phyloP scores from a whole-genome alignment of 53 echinoderm and acorn worm genomes.

The Hippasteria phrygiana region DNA sequence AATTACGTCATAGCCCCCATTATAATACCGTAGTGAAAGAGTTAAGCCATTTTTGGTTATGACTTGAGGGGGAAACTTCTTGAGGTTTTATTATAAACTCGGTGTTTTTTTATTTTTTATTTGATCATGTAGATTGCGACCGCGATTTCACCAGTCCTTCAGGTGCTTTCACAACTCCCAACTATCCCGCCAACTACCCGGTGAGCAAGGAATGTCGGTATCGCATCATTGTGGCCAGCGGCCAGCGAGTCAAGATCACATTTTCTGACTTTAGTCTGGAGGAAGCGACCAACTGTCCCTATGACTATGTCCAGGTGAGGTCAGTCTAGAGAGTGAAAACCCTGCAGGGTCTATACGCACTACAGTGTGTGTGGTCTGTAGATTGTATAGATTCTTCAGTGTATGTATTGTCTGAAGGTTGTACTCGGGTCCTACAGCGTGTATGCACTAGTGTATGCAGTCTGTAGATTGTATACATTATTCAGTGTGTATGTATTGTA shows the following conservation, averaged over 20 bases:
- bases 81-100: background rate
- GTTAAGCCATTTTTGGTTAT: too few relatives aligned
- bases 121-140: slow-evolving; percentile 35
- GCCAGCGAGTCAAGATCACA: slow-evolving; percentile 64
- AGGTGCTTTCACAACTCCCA: slow-evolving; percentile 81
- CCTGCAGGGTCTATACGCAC: too few relatives aligned
- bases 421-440: too few relatives aligned
- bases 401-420: too few relatives aligned
- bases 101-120: background rate
- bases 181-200: slow-evolving; percentile 86
- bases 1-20: too few relatives aligned
- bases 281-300: slow-evolving; percentile 67
- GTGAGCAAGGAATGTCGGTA: slow-evolving; percentile 72
- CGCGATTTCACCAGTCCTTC: slow-evolving; percentile 30
- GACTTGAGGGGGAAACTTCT: too few relatives aligned
- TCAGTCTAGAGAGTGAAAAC: too few relatives aligned
- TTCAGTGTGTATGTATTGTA: too few relatives aligned
- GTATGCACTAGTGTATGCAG: too few relatives aligned
- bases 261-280: slow-evolving; percentile 85
- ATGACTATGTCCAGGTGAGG: slow-evolving; percentile 83
- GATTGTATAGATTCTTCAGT: background rate
- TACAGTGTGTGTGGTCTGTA: too few relatives aligned
- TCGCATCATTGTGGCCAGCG: slow-evolving; percentile 64
- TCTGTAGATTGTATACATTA: too few relatives aligned
- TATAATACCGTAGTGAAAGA: too few relatives aligned